phyloP scores from a whole-genome alignment of 2,113 vertebrate species.

The Bostrychus sinensis region DNA sequence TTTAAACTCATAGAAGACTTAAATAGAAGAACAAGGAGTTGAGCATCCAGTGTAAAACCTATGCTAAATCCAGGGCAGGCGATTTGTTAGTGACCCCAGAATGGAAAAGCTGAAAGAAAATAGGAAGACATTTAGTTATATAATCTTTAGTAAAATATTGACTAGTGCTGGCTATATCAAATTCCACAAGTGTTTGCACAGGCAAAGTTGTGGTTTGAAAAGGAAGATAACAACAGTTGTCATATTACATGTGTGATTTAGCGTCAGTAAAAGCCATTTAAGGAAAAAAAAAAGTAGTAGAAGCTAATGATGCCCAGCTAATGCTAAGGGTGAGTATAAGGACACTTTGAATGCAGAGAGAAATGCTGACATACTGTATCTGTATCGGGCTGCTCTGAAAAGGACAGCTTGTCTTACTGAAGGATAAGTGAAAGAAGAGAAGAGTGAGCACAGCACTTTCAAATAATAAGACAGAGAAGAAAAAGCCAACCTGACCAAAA shows the following conservation, averaged over 20 bases:
- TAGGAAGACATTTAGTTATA: too few species aligned
- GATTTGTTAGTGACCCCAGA: too few species aligned
- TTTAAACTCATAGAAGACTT: too few species aligned
- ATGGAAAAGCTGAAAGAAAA: too few species aligned
- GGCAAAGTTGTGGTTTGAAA: not conserved
- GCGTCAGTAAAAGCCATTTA: too few species aligned
- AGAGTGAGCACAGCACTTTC: not conserved
- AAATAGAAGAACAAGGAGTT: too few species aligned
- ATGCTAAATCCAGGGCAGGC: too few species aligned
- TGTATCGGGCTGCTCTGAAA: slow-evolving; percentile 11
- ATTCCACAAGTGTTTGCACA: not conserved
- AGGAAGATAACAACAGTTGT: too few species aligned
- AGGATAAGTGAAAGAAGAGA: not conserved
- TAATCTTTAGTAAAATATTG: not conserved
- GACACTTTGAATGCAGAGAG: slow-evolving; percentile 14
- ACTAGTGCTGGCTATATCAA: not conserved
- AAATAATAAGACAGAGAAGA: not conserved
- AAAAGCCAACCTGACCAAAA: not conserved
- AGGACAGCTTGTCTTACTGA: slow-evolving; percentile 22
- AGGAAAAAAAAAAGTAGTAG: too few species aligned
- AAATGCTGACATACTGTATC: slow-evolving; percentile 12
- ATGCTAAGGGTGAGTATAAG: not conserved
- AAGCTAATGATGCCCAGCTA: not conserved
- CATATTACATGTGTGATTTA: too few species aligned
- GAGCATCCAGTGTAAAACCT: too few species aligned